Percentiles rank a stretch among this genome's conserved stretches.
Conservation (phyloP, 2,113 vertebrate species). For the Meles meles region DNA sequence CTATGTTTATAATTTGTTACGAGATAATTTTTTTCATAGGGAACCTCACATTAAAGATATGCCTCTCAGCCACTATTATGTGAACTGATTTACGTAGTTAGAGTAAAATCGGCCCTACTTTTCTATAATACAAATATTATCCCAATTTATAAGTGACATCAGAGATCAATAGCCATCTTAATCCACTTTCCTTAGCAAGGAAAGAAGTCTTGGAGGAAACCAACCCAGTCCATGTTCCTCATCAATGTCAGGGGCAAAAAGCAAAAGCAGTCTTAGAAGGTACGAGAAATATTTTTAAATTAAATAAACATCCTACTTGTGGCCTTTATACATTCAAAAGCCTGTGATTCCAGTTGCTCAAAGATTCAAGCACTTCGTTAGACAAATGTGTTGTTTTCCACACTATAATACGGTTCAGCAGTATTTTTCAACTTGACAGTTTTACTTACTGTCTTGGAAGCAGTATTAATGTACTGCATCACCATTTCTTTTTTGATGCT, state of each 20-base stretch:
- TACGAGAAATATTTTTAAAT: background rate
- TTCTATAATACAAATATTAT: constrained; percentile 29
- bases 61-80: background rate
- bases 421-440: constrained; percentile 52
- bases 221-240: background rate
- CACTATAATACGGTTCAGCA: background rate
- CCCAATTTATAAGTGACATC: constrained; percentile 15
- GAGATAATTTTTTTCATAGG: constrained; percentile 24
- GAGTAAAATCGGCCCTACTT: constrained; percentile 22
- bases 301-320: background rate
- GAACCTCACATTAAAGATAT: constrained; percentile 41
- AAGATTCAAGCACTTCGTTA: constrained; percentile 36
- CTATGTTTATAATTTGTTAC: constrained; percentile 34
- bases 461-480: constrained; percentile 93
- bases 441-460: constrained; percentile 93
- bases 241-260: background rate
- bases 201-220: background rate
- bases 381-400: constrained; percentile 31
- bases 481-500: constrained; percentile 97
- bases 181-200: background rate
- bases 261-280: constrained; percentile 5
- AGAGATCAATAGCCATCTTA: constrained; percentile 44
- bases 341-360: background rate
- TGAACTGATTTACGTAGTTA: background rate
- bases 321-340: constrained; percentile 31